Conservation (phyloP, 53 echinoderm and acorn worm species). For the Mesocentrotus franciscanus region DNA sequence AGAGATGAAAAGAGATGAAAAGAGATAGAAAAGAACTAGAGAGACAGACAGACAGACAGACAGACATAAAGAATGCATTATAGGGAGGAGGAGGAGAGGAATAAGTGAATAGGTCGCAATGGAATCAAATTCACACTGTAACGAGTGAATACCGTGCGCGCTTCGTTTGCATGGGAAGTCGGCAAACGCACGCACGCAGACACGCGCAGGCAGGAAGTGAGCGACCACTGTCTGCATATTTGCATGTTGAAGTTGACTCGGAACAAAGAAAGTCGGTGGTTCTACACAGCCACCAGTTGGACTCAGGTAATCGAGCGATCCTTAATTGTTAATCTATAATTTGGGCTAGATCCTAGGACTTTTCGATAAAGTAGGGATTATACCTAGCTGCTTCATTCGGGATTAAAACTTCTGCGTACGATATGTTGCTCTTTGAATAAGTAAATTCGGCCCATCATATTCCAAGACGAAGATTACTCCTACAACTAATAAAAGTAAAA, state of each 20-base stretch:
- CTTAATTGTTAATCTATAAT: constrained; percentile 39
- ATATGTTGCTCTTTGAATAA: no score
- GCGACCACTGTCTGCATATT: constrained; percentile 29
- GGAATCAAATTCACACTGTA: not conserved
- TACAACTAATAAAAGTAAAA: no score
- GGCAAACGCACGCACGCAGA: not conserved
- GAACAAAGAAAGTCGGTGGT: constrained; percentile 58
- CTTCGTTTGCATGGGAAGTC: constrained; percentile 16
- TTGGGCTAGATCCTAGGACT: not conserved
- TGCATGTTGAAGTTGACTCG: constrained; percentile 59
- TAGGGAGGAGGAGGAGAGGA: no score
- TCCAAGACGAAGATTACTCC: no score
- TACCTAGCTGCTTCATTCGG: not conserved
- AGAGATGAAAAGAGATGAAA: not conserved
- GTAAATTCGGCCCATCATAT: no score
- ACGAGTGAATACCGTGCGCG: constrained; percentile 28
- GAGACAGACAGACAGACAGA: not conserved
- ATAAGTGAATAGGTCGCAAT: not conserved
- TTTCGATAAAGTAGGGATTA: not conserved
- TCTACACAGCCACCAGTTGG: constrained; percentile 61
- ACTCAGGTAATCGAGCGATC: not conserved
- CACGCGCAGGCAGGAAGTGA: constrained; percentile 53
- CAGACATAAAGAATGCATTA: not conserved
- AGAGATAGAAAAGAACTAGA: not conserved
- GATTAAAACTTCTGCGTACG: no score